These are phyloP conservation scores for Axea sp. DNA, from an alignment of 2,888 invertebrate genomes.

Conservation along the genomic window DNA sequence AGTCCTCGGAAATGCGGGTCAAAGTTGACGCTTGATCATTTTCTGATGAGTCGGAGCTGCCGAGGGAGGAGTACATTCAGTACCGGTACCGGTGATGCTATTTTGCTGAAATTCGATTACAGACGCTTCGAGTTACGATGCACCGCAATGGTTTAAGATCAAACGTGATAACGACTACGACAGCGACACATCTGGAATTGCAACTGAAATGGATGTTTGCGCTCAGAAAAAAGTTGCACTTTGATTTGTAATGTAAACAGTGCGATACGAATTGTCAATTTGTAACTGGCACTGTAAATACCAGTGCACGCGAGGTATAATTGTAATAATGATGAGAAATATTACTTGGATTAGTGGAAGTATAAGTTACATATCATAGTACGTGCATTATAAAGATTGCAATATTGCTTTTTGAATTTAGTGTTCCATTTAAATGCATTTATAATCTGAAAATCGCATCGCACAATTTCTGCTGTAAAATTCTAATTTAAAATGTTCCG, in stretches of 20 bases:
- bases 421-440: no score
- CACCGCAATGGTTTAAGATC: slow-evolving; percentile 33
- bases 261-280: no score
- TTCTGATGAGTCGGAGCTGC: slow-evolving; percentile 11
- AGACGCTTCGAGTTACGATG: slow-evolving; percentile 18
- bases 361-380: no score
- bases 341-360: no score
- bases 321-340: not conserved
- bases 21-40: slow-evolving; percentile 26
- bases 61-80: slow-evolving; percentile 3
- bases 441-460: no score
- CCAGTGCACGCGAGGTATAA: no score
- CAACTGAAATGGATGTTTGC: slow-evolving; percentile 1
- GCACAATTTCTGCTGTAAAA: no score
- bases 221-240: not conserved
- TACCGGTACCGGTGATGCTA: slow-evolving; percentile 11
- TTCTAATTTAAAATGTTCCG: no score
- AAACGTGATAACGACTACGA: slow-evolving; percentile 24
- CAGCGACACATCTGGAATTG: slow-evolving; percentile 7
- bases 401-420: no score
- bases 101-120: slow-evolving; percentile 36
- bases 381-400: no score
- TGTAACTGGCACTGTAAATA: no score
- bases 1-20: slow-evolving; percentile 23
- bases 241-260: not conserved